Evolutionary conservation across 1,140 invertebrate genomes (phyloP), one percentile per base, ranked within the genome.

Genomic region (Ditylenchus dipsaci): DNA sequence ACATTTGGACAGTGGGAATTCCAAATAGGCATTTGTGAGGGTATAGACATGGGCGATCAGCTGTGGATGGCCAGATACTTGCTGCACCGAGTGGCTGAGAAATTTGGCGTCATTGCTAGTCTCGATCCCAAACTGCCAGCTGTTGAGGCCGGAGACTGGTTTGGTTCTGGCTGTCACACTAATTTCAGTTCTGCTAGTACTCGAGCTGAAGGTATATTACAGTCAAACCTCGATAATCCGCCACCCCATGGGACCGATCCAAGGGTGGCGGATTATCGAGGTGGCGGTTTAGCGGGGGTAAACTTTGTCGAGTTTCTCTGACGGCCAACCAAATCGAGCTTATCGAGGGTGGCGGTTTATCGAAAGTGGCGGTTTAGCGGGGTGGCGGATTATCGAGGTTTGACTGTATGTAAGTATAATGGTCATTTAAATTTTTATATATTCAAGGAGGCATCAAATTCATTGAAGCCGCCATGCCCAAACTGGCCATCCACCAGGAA

Each of bases 161-260:
- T 94, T 73, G 93, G 93, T 1, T 91, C 93, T 53, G 93, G 92
- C 0, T 91, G 91, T 0, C 88, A 88, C 69, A 90, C 88, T 1
- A 95, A 96, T 81, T 94, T 92, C 85, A 92, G 91, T 0, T 93
- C 93, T 0, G 88, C 90, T 73, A 83, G 87, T 1, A 95, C 94
- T 92, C 87, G 93, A 65, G 59, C 59, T n/a, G 29, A 30, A 61
- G 38, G 59, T 61, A 5, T 23, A n/a, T n/a, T n/a, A n/a, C n/a
- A n/a, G n/a, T n/a, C n/a, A n/a, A n/a, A n/a, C n/a, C n/a, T n/a
- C n/a, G n/a, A n/a, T n/a, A n/a, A n/a, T n/a, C n/a, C n/a, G n/a
- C n/a, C n/a, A n/a, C n/a, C n/a, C n/a, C n/a, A n/a, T n/a, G n/a
- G n/a, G n/a, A n/a, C n/a, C n/a, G n/a, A n/a, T n/a, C n/a, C n/a